A percentile compares a stretch with the other conserved stretches of the same genome.
phyloP scores from a whole-genome alignment of 2,888 invertebrate genomes.

The Parnassius orleans region DNA sequence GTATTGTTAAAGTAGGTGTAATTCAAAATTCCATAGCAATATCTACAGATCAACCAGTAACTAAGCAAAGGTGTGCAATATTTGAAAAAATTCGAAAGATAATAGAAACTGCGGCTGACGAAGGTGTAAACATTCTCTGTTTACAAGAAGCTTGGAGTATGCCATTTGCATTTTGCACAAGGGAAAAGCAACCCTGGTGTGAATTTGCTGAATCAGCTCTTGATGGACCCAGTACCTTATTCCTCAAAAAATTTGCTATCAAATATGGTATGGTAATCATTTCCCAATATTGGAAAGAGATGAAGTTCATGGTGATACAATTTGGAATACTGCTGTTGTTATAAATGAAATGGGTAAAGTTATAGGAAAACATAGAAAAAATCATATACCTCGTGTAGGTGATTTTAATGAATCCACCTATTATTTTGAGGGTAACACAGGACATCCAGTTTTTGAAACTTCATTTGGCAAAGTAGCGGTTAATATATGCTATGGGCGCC shows the following conservation, averaged over 20 bases:
- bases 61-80: slow-evolving; percentile 88
- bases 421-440: slow-evolving; percentile 97
- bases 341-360: slow-evolving; percentile 92
- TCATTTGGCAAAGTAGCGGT: slow-evolving; percentile 94
- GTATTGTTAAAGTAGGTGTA: slow-evolving; percentile 89
- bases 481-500: slow-evolving; percentile 99
- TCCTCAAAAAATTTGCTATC: slow-evolving; percentile 88
- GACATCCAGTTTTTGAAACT: slow-evolving; percentile 96
- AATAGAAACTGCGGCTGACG: slow-evolving; percentile 87
- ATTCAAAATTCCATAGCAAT: slow-evolving; percentile 93
- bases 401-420: slow-evolving; percentile 99
- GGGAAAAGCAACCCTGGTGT: slow-evolving; percentile 98
- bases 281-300: slow-evolving; percentile 98
- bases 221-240: slow-evolving; percentile 90
- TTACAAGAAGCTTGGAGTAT: slow-evolving; percentile 99
- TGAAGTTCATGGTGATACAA: slow-evolving; percentile 89
- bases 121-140: slow-evolving; percentile 93
- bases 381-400: slow-evolving; percentile 98
- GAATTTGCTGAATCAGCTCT: slow-evolving; percentile 97
- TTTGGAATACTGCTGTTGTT: slow-evolving; percentile 98
- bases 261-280: slow-evolving; percentile 96
- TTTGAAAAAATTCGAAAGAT: slow-evolving; percentile 87
- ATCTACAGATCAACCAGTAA: slow-evolving; percentile 87
- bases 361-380: slow-evolving; percentile 97
- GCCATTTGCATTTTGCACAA: slow-evolving; percentile 99